Conservation (phyloP, 2,797 vertebrate species). For the Bovichtus diacanthus region DNA sequence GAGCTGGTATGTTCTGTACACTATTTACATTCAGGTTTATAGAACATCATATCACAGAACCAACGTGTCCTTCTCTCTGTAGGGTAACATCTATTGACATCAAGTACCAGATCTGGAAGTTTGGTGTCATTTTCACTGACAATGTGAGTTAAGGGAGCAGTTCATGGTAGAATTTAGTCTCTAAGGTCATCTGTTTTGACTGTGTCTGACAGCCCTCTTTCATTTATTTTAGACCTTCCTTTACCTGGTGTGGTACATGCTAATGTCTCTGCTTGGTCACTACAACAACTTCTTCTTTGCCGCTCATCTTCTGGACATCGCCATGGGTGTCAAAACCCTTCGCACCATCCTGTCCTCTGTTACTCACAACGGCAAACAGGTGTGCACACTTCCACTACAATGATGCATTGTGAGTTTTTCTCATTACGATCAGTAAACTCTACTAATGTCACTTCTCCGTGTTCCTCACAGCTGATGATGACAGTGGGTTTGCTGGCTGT, state of each 20-base stretch:
- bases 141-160: slow-evolving; percentile 86
- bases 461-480: slow-evolving; percentile 87
- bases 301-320: slow-evolving; percentile 93
- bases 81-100: slow-evolving; percentile 94
- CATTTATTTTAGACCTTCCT: slow-evolving; percentile 89
- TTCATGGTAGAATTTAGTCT: background rate
- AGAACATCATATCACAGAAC: background rate
- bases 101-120: slow-evolving; percentile 98
- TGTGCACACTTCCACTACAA: slow-evolving; percentile 49
- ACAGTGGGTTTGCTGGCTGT: slow-evolving; percentile 94
- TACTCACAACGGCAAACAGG: slow-evolving; percentile 98
- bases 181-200: background rate
- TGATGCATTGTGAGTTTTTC: background rate
- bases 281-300: slow-evolving; percentile 98
- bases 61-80: slow-evolving; percentile 9
- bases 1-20: slow-evolving; percentile 82
- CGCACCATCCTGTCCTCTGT: slow-evolving; percentile 96
- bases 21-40: background rate
- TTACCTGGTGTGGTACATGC: slow-evolving; percentile 93
- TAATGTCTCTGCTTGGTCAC: slow-evolving; percentile 95
- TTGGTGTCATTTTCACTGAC: slow-evolving; percentile 95
- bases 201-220: background rate
- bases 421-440: background rate
- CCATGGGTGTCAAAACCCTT: slow-evolving; percentile 96
- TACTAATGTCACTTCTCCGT: background rate